Evolutionary conservation across 2,113 vertebrate genomes (phyloP).

Genomic region (Burhinus oedicnemus): DNA sequence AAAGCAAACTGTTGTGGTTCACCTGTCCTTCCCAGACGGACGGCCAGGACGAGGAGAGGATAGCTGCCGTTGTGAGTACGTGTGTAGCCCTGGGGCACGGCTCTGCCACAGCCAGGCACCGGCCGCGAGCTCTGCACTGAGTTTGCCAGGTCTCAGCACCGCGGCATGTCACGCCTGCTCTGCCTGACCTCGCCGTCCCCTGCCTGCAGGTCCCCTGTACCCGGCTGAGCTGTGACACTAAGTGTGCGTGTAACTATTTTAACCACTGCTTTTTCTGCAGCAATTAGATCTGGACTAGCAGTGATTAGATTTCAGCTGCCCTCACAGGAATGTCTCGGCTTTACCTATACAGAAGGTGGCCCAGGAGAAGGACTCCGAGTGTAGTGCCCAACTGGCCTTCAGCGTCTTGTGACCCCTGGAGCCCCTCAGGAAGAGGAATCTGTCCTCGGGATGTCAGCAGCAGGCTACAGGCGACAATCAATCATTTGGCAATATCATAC

Average conservation of each 20-base stretch:
- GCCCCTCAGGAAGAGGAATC: background rate
- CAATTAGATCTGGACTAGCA: background rate
- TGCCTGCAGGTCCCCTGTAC: background rate
- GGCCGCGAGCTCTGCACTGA: background rate
- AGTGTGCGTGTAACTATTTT: fast-evolving
- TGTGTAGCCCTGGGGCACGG: background rate
- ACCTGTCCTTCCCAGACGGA: too few relatives aligned
- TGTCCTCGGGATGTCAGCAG: background rate
- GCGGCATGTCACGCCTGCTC: fast-evolving
- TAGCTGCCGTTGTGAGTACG: fast-evolving
- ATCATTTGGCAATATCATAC: background rate
- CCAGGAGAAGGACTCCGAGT: too few relatives aligned
- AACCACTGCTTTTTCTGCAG: background rate
- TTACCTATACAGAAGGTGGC: too few relatives aligned
- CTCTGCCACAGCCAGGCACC: background rate
- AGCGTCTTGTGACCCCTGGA: background rate
- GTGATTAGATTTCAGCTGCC: fast-evolving
- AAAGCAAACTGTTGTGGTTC: background rate
- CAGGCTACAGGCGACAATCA: too few relatives aligned
- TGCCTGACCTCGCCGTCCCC: fast-evolving
- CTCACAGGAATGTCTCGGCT: too few relatives aligned
- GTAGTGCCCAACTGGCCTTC: background rate
- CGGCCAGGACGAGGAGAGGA: background rate
- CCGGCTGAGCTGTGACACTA: background rate
- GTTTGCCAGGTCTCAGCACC: background rate